These are phyloP conservation scores for Pterocles gutturalis DNA, from an alignment of 2,113 vertebrate genomes.

Conservation along the genomic window DNA sequence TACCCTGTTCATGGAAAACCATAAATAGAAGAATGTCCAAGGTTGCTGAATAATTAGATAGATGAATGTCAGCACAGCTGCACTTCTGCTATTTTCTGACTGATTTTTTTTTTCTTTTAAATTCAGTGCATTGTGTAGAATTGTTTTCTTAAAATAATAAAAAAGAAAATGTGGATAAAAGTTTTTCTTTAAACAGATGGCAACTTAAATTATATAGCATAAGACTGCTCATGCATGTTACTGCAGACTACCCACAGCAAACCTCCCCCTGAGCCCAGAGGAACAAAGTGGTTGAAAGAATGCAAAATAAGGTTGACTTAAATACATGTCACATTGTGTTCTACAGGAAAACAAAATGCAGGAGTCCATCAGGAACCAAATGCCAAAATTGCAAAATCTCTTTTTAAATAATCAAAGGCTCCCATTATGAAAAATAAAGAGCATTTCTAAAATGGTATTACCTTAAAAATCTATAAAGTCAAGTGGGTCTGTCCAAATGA, in stretches of 20 bases:
- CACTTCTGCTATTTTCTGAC: background rate
- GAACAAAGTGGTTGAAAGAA: background rate
- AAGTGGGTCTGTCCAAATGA: background rate
- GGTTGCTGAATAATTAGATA: background rate
- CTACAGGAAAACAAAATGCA: background rate
- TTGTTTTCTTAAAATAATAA: background rate
- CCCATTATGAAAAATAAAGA: background rate
- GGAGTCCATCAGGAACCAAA: background rate
- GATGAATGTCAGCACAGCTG: background rate
- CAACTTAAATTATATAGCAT: conserved; percentile 11
- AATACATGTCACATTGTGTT: background rate
- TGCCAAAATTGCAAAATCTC: background rate
- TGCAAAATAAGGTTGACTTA: background rate
- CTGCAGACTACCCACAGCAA: background rate
- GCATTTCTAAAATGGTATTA: background rate
- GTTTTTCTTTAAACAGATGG: conserved; percentile 16
- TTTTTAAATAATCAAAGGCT: background rate
- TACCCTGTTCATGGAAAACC: background rate
- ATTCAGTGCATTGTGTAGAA: background rate
- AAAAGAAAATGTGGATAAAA: background rate
- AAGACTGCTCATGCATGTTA: conserved; percentile 19
- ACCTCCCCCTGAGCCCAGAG: background rate
- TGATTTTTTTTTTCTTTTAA: background rate
- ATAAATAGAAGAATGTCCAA: background rate
- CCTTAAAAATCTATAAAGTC: background rate